These are phyloP conservation scores for Schizopygopsis pylzovi DNA, from an alignment of 2,797 vertebrate species.

Conservation along the genomic window DNA sequence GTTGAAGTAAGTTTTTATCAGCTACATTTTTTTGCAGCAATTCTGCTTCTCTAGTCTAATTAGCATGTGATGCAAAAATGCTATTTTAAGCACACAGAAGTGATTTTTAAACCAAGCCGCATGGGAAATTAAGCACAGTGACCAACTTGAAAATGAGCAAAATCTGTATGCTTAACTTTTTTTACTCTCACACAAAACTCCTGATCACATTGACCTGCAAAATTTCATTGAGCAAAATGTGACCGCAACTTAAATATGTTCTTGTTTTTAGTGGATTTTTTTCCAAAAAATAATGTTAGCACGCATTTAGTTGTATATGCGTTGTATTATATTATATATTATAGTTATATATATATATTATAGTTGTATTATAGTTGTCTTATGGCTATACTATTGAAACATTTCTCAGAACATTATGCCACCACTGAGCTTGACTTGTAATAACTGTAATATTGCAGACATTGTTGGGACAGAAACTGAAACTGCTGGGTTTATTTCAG, in stretches of 20 bases:
- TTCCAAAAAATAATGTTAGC: not conserved
- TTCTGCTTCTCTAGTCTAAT: not conserved
- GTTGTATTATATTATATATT: too few species aligned
- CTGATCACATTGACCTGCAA: not conserved
- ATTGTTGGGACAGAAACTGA: not conserved
- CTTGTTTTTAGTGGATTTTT: not conserved
- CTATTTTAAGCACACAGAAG: not conserved
- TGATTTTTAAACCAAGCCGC: too few species aligned
- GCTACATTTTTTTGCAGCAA: not conserved
- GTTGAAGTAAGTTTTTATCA: constrained; percentile 77
- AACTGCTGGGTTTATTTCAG: constrained; percentile 69
- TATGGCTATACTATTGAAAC: not conserved
- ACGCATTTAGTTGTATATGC: not conserved
- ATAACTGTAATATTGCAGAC: not conserved
- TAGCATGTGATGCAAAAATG: not conserved
- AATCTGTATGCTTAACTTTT: too few species aligned
- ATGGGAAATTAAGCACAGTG: too few species aligned
- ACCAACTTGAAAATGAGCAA: too few species aligned
- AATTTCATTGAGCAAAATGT: not conserved
- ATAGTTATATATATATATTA: too few species aligned
- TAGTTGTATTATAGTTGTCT: too few species aligned
- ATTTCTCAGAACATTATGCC: not conserved
- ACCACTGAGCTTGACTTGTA: not conserved
- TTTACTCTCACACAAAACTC: not conserved
- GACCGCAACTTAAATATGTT: not conserved